phyloP scores from a whole-genome alignment of 2,797 vertebrate species.

The Synaphobranchus kaupii region DNA sequence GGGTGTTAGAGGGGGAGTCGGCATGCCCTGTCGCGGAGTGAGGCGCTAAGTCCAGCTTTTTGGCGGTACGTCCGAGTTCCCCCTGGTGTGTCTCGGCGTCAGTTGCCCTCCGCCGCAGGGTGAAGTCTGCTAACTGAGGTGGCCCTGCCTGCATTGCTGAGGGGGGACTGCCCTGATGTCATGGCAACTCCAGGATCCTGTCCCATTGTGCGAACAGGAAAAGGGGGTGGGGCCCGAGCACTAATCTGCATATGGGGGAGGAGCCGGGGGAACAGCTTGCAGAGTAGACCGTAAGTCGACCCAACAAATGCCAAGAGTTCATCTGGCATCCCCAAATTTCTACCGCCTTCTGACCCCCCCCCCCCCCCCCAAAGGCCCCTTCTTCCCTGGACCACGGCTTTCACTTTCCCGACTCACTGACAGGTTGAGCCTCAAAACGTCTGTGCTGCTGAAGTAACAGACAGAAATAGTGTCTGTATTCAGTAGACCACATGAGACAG shows the following conservation, averaged over 20 bases:
- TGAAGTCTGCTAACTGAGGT: neutral
- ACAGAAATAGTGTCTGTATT: too few species aligned
- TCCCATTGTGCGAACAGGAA: constrained; percentile 19
- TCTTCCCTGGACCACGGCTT: neutral
- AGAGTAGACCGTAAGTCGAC: neutral
- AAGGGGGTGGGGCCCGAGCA: neutral
- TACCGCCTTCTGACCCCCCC: neutral
- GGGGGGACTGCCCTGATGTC: constrained; percentile 28
- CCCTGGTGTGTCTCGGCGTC: neutral
- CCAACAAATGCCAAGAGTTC: neutral
- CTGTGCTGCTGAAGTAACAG: neutral
- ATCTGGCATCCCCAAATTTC: neutral
- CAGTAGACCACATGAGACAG: neutral
- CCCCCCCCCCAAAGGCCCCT: neutral
- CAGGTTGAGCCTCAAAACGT: neutral
- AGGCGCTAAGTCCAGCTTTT: neutral
- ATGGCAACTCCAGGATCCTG: constrained; percentile 40
- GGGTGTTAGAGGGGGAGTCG: neutral
- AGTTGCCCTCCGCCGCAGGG: neutral
- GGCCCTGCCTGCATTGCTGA: constrained; percentile 39
- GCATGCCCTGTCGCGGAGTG: neutral
- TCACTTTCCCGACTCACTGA: neutral
- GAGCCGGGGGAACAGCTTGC: neutral
- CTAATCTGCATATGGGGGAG: neutral
- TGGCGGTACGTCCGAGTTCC: neutral